These are phyloP conservation scores for Hippasteria phrygiana DNA, from an alignment of 53 echinoderm and acorn worm species.

Conservation along the genomic window DNA sequence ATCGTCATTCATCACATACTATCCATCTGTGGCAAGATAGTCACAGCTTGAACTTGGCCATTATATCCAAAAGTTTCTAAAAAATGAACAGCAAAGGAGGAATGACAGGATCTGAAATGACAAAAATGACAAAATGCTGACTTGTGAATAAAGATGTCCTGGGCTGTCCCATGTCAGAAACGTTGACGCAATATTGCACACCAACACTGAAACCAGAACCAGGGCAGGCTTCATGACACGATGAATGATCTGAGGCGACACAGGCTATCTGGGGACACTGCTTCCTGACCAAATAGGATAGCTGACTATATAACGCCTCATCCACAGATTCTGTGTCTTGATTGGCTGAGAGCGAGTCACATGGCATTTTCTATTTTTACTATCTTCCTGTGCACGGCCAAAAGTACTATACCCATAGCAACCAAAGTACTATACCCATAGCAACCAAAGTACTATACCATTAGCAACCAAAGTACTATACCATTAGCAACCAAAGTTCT, in stretches of 20 bases:
- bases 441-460: too few species aligned
- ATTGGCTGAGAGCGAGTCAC: too few species aligned
- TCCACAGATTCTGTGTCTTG: too few species aligned
- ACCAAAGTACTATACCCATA: too few species aligned
- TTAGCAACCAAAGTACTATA: too few species aligned
- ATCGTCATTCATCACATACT: background rate
- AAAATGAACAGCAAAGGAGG: background rate
- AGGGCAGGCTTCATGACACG: slow-evolving; percentile 7
- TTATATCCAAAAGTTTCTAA: too few species aligned
- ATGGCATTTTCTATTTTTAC: too few species aligned
- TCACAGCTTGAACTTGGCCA: too few species aligned
- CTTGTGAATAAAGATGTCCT: background rate
- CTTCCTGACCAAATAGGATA: background rate
- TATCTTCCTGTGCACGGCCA: too few species aligned
- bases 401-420: too few species aligned
- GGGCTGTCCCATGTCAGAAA: background rate
- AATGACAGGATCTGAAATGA: background rate
- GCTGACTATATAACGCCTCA: background rate
- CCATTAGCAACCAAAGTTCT: too few species aligned
- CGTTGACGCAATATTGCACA: slow-evolving; percentile 26
- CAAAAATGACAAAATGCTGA: background rate
- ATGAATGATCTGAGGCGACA: slow-evolving; percentile 24
- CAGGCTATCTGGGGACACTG: background rate
- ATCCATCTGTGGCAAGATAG: background rate
- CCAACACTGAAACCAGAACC: background rate